Evolutionary conservation across 2,113 vertebrate genomes (phyloP).

Genomic region (Orcinus orca): DNA sequence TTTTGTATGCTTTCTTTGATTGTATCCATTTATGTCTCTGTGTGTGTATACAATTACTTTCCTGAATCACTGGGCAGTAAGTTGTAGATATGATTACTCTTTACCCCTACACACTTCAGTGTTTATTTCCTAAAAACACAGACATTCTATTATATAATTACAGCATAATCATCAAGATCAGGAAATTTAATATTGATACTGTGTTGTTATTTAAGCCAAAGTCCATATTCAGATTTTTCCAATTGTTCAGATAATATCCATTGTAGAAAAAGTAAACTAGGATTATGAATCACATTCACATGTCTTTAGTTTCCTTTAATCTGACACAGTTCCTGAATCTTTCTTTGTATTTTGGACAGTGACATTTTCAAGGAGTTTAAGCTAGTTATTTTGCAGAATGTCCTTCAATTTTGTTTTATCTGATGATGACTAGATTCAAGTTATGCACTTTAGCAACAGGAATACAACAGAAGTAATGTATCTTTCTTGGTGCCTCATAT

Average conservation of each 20-base stretch:
- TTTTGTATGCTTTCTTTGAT: not conserved
- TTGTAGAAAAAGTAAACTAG: not conserved
- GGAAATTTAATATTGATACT: not conserved
- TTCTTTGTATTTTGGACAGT: not conserved
- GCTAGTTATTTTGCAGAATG: not conserved
- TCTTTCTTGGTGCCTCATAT: not conserved
- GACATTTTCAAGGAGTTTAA: not conserved
- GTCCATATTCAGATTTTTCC: not conserved
- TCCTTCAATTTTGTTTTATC: not conserved
- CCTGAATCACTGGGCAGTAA: not conserved
- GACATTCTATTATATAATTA: not conserved
- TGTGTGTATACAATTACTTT: not conserved
- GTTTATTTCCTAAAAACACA: not conserved
- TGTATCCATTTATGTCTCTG: not conserved
- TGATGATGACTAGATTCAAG: not conserved
- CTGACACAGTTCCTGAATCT: not conserved
- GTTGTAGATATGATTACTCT: not conserved
- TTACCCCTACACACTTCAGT: not conserved
- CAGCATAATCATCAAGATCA: not conserved
- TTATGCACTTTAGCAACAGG: not conserved
- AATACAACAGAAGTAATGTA: not conserved
- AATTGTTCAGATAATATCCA: not conserved
- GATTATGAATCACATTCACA: not conserved
- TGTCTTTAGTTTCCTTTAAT: not conserved
- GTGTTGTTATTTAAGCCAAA: not conserved